Percentiles rank a stretch among this genome's conserved stretches.
phyloP scores from a whole-genome alignment of 30 jellyfish, hydroid and myxozoan species.

The Haliclystus octoradiatus region DNA sequence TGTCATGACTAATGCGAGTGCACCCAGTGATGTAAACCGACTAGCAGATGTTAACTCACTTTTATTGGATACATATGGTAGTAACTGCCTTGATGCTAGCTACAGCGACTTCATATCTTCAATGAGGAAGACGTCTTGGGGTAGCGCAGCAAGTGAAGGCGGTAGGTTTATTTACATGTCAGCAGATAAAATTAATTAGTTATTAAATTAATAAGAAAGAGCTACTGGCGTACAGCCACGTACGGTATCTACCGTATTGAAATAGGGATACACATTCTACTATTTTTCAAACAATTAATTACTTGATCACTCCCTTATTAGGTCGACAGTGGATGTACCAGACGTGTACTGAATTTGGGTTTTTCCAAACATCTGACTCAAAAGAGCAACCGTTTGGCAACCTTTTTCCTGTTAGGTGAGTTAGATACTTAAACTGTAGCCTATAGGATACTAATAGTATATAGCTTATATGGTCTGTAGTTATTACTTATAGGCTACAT shows the following conservation, averaged over 20 bases:
- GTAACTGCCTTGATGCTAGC: conserved; percentile 49
- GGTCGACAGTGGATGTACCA: conserved; percentile 98
- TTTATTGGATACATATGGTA: conserved; percentile 51
- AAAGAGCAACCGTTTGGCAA: conserved; percentile 74
- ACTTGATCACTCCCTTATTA: neutral
- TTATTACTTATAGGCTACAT: neutral
- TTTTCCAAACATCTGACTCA: conserved; percentile 85
- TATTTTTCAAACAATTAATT: too few relatives aligned
- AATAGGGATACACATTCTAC: too few relatives aligned
- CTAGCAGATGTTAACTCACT: conserved; percentile 61
- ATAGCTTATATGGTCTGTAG: too few relatives aligned
- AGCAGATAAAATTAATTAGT: too few relatives aligned
- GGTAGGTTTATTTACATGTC: conserved; percentile 34
- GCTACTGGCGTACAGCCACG: too few relatives aligned
- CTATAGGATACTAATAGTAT: too few relatives aligned
- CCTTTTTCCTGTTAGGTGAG: conserved; percentile 67
- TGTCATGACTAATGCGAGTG: conserved; percentile 37
- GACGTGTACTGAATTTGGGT: conserved; percentile 96
- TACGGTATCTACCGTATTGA: too few relatives aligned
- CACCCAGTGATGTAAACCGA: conserved; percentile 40
- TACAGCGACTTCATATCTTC: conserved; percentile 47
- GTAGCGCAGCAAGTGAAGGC: conserved; percentile 87
- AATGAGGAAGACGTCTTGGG: conserved; percentile 67
- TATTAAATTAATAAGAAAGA: too few relatives aligned
- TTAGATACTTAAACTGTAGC: neutral